phyloP scores from a whole-genome alignment of 2,113 vertebrate genomes.

The Nerophis lumbriciformis region DNA sequence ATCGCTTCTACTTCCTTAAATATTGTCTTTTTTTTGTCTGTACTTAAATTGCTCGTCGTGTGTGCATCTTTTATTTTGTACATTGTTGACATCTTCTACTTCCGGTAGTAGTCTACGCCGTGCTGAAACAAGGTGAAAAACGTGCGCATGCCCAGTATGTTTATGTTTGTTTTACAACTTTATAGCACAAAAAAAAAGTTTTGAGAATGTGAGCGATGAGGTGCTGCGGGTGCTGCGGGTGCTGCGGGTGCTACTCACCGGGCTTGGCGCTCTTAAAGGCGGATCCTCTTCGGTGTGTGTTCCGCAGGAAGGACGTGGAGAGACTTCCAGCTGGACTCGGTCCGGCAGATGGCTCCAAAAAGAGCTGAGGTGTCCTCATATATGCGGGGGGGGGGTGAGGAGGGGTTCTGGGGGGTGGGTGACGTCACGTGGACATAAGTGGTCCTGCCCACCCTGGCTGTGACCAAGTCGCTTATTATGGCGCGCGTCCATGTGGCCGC shows the following conservation, averaged over 20 bases:
- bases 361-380: slow-evolving; percentile 6
- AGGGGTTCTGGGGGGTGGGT: not conserved
- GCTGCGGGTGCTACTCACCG: not conserved
- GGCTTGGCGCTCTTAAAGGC: not conserved
- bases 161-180: too few species aligned
- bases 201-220: too few species aligned
- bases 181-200: too few species aligned
- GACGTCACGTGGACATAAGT: not conserved
- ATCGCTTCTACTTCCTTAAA: not conserved
- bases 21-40: too few species aligned
- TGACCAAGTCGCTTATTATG: too few species aligned
- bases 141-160: too few species aligned
- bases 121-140: not conserved
- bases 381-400: not conserved
- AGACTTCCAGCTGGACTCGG: not conserved
- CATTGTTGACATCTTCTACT: not conserved
- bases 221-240: too few species aligned
- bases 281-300: not conserved
- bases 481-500: too few species aligned
- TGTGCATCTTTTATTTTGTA: not conserved
- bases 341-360: slow-evolving; percentile 5
- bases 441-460: too few species aligned
- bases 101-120: not conserved
- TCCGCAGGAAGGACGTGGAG: not conserved
- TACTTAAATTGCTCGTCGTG: not conserved